Percentiles rank a stretch among this genome's conserved stretches.
These are phyloP conservation scores for Chymomyza costata DNA, from an alignment of 1,140 invertebrate genomes.

Conservation along the genomic window DNA sequence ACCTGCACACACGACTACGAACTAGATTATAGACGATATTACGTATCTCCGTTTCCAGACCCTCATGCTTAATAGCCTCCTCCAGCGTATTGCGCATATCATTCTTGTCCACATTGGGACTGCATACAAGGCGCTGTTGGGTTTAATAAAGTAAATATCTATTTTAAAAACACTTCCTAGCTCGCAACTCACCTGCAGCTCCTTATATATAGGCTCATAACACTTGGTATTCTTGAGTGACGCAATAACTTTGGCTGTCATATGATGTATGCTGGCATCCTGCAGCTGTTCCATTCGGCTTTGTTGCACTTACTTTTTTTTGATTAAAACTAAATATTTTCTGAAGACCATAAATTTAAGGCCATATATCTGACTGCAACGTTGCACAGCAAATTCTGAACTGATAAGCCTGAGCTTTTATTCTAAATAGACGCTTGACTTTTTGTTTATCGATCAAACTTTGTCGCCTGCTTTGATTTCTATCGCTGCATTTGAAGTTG, in stretches of 20 bases:
- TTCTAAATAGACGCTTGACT: conserved; percentile 22
- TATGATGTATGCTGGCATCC: conserved; percentile 79
- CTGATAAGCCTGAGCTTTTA: conserved; percentile 17
- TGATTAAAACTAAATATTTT: too few relatives aligned
- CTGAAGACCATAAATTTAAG: too few relatives aligned
- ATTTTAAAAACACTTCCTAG: conserved; percentile 12
- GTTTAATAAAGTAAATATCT: conserved; percentile 5
- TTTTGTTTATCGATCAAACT: conserved; percentile 43
- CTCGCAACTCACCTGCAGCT: conserved; percentile 73
- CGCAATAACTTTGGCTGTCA: conserved; percentile 79
- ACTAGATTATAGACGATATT: conserved; percentile 90
- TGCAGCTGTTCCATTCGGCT: conserved; percentile 76
- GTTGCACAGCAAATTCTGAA: too few relatives aligned
- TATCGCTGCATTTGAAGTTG: conserved; percentile 2
- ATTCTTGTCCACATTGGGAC: conserved; percentile 82
- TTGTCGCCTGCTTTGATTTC: conserved; percentile 33
- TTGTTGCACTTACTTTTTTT: conserved; percentile 7
- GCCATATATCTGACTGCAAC: too few relatives aligned
- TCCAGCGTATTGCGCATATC: conserved; percentile 86
- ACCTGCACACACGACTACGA: conserved; percentile 66
- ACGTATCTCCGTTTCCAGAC: conserved; percentile 86
- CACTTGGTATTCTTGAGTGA: conserved; percentile 80
- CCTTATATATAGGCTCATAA: conserved; percentile 80
- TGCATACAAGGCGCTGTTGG: conserved; percentile 79
- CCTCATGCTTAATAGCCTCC: conserved; percentile 83